These are phyloP conservation scores for Girardinus metallicus DNA, from an alignment of 2,797 vertebrate species.

Conservation along the genomic window DNA sequence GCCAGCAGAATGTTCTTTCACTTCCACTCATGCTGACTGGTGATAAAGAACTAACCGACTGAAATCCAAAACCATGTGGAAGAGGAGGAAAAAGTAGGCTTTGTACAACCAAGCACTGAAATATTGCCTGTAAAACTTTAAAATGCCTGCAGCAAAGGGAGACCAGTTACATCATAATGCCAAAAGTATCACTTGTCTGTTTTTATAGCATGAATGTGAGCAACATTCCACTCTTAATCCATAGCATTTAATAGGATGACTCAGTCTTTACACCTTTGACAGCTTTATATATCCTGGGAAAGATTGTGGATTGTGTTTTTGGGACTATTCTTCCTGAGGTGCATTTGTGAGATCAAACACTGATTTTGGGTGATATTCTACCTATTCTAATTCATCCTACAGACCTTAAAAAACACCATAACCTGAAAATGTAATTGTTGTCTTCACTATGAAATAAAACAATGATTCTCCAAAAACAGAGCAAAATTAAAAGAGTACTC, in stretches of 20 bases:
- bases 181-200: not conserved
- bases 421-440: not conserved
- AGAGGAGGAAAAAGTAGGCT: not conserved
- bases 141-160: not conserved
- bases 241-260: not conserved
- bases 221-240: not conserved
- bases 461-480: not conserved
- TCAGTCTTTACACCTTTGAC: not conserved
- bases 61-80: not conserved
- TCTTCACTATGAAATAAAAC: not conserved
- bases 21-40: not conserved
- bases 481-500: not conserved
- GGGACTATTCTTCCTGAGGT: not conserved
- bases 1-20: not conserved
- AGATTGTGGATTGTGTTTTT: not conserved
- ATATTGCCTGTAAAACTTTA: constrained; percentile 2
- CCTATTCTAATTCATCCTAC: not conserved
- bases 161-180: constrained; percentile 10
- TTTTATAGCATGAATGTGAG: not conserved
- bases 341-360: not conserved
- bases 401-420: no score
- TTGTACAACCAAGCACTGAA: not conserved
- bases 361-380: not conserved
- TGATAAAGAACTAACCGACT: not conserved
- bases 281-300: not conserved